Percentiles rank a stretch among this genome's conserved stretches.
Conservation (phyloP, 2,888 invertebrate genomes). For the Parnassius glacialis region DNA sequence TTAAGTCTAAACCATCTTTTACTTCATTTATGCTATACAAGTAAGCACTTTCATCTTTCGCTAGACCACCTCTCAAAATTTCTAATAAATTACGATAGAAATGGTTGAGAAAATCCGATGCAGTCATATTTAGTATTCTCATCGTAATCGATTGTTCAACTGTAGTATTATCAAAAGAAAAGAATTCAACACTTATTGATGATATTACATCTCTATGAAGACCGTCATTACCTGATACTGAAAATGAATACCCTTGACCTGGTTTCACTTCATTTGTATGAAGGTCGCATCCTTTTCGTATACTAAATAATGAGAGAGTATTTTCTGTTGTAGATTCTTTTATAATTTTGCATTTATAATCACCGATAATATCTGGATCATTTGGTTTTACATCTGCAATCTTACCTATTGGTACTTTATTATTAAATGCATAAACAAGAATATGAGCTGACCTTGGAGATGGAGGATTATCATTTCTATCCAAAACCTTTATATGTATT, state of each 20-base stretch:
- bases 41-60: conserved; percentile 82
- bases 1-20: conserved; percentile 84
- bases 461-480: conserved; percentile 96
- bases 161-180: conserved; percentile 89
- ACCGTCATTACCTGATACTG: conserved; percentile 94
- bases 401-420: conserved; percentile 87
- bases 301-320: conserved; percentile 82
- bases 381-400: conserved; percentile 96
- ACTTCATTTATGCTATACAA: conserved; percentile 88
- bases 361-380: conserved; percentile 94
- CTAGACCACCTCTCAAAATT: conserved; percentile 84
- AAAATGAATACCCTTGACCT: conserved; percentile 87
- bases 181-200: conserved; percentile 90
- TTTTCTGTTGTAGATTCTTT: conserved; percentile 83
- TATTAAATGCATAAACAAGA: conserved; percentile 88
- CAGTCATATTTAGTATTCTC: conserved; percentile 86
- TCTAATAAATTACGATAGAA: conserved; percentile 88
- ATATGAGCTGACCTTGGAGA: conserved; percentile 90
- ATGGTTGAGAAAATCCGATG: conserved; percentile 87
- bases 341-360: conserved; percentile 92
- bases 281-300: conserved; percentile 90
- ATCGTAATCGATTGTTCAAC: conserved; percentile 91
- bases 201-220: conserved; percentile 93
- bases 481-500: conserved; percentile 87
- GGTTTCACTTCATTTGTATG: conserved; percentile 87